phyloP scores from a whole-genome alignment of 2,113 vertebrate species.

The Lophura nycthemera region DNA sequence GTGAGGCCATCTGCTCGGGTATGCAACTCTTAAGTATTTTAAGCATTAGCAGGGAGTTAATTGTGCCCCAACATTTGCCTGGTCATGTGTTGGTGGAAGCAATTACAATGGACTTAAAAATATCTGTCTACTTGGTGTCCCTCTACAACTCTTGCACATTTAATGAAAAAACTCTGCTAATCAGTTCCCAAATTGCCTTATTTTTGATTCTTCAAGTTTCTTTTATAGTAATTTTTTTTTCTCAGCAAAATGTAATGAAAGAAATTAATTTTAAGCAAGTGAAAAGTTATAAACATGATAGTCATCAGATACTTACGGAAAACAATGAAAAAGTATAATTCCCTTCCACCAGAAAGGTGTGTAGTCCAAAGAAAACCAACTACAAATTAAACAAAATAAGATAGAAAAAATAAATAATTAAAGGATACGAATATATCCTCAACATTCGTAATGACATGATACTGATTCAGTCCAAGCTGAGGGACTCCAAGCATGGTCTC shows the following conservation, averaged over 20 bases:
- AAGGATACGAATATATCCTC: neutral
- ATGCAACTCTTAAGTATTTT: neutral
- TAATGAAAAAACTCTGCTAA: conserved; percentile 29
- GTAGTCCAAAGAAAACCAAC: neutral
- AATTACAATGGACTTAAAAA: conserved; percentile 42
- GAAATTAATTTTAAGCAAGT: neutral
- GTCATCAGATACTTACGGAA: neutral
- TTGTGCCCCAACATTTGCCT: conserved; percentile 6
- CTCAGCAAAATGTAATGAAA: neutral
- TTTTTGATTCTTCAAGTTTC: conserved; percentile 27
- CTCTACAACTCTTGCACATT: conserved; percentile 28
- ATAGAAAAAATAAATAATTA: neutral
- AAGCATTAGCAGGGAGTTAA: conserved; percentile 46
- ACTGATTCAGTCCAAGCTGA: neutral
- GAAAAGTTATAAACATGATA: neutral
- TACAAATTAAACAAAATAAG: neutral
- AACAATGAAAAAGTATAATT: neutral
- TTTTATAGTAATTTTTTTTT: neutral
- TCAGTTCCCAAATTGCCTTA: conserved; percentile 31
- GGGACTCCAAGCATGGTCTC: neutral
- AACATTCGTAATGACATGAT: neutral
- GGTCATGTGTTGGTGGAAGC: conserved; percentile 49
- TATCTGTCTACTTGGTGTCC: neutral
- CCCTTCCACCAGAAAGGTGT: neutral
- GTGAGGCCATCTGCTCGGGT: neutral